Conservation (phyloP, 2,888 invertebrate species). For the Nineta flava region DNA sequence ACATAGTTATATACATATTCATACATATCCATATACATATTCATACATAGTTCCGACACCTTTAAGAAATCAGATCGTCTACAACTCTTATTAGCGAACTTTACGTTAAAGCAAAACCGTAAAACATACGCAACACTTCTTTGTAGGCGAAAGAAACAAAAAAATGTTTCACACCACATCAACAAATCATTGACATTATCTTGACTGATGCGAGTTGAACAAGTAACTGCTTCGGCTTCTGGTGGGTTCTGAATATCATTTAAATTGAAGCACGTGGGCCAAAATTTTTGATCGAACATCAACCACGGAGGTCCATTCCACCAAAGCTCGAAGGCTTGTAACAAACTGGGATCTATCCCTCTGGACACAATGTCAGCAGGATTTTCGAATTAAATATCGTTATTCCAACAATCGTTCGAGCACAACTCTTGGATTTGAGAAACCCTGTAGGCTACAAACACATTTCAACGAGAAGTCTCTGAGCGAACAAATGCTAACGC, state of each 20-base stretch:
- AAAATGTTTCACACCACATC: not conserved
- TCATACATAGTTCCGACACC: too few relatives aligned
- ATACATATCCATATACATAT: too few relatives aligned
- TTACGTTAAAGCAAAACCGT: too few relatives aligned
- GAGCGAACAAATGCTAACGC: too few relatives aligned
- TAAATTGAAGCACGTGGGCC: too few relatives aligned
- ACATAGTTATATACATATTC: too few relatives aligned
- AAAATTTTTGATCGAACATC: not conserved
- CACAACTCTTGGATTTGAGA: not conserved
- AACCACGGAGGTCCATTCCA: not conserved
- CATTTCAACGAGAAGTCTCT: too few relatives aligned
- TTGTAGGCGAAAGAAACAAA: not conserved
- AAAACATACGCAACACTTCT: not conserved
- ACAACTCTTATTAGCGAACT: not conserved
- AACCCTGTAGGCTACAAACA: not conserved
- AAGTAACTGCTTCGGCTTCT: too few relatives aligned
- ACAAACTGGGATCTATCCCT: not conserved
- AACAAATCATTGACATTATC: not conserved
- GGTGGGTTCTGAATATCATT: too few relatives aligned
- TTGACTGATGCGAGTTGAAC: too few relatives aligned
- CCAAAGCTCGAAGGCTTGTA: not conserved
- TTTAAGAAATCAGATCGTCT: not conserved
- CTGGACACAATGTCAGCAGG: not conserved
- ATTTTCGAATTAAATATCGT: not conserved
- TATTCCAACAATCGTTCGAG: not conserved